Evolutionary conservation across 2,888 invertebrate species (phyloP), one percentile per base, ranked within the genome.

Genomic region (Tenthredo amoena): DNA sequence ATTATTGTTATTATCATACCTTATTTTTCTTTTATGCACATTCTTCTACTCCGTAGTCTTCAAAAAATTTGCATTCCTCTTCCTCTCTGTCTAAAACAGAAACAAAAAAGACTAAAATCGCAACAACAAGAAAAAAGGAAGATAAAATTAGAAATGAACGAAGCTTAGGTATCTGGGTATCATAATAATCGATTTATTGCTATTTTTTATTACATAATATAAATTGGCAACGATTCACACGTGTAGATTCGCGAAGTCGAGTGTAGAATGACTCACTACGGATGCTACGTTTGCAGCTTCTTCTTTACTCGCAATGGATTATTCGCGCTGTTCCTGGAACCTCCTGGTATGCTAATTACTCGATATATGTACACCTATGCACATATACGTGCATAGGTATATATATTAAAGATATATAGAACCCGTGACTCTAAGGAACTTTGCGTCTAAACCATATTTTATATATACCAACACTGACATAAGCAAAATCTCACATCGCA

Each of bases 331-430:
- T 91, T 91, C 90, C 88, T 85, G 88, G 91, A 91, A 91, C 90
- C 89, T 88, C 87, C 90, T 89, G 91, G 91, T 91, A 91, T 91
- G 91, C 90, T 91, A 91, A 91, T 91, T 91, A 89, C 89, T 26
- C 21, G 26, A 21, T 62, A 62, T 62, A 62, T 62, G 62, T 55
- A 21, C 12, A 62, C 62, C 18, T 26, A 62, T 62, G 21, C 26
- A 62, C 26, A 62, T 10, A 12, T 10, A 26, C 26, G 0, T 58
- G n/a, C 5, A 21, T 21, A 9, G 0, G 4, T 58, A 58, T 21
- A 6, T 21, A n/a, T 6, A 9, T n/a, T 26, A 26, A 12, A 58
- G 21, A 21, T 58, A 10, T 62, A 21, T 21, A 62, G 26, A 62
- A 62, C 21, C 10, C 62, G 10, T 21, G 21, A 26, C 62, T 62